Evolutionary conservation across 1,140 invertebrate species (phyloP), one percentile per base, ranked within the genome.

Genomic region (Bursaphelenchus mucronatus): DNA sequence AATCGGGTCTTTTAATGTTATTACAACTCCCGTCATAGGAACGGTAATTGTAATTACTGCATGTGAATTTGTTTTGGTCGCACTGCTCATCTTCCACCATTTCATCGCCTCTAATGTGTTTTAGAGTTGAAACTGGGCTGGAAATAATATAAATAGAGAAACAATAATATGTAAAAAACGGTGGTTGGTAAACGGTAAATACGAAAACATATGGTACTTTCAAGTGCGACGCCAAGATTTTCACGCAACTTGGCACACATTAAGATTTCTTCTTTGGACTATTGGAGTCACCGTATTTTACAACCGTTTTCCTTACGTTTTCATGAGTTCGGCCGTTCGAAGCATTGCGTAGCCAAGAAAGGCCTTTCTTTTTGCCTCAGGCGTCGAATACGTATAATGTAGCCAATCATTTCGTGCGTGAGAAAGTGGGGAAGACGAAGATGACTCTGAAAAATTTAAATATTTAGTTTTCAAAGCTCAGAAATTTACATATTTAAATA

Each of bases 21-120:
- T 74, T 74, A 53, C 71, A 74, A 53, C 40, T 44, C 40, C 71
- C 71, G 46, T 74, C 71, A 10, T 63, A 51, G 43, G 45, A 19
- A 53, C 70, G 41, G 41, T 74, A 75, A n/a, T 52, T n/a, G 15
- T 30, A 55, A 30, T 43, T 21, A 19, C 53, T 43, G 7, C 57
- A 59, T 17, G 13, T 11, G 13, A 11, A 44, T 39, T n/a, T n/a
- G 10, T 39, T n/a, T 17, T 13, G 19, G 13, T 44, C 57, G 41
- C 57, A 59, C 13, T 43, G 17, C 57, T 44, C 13, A 44, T 41
- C 44, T 45, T 1, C 13, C 40, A 30, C 11, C 41, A 50, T 39
- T 43, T 11, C 13, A 11, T 59, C 40, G 41, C 30, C 30, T 30
- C 30, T 30, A 5, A 30, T 59, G 15, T n/a, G 13, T n/a, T 4